Conservation (phyloP, 1,140 invertebrate genomes). For the Apis laboriosa region DNA sequence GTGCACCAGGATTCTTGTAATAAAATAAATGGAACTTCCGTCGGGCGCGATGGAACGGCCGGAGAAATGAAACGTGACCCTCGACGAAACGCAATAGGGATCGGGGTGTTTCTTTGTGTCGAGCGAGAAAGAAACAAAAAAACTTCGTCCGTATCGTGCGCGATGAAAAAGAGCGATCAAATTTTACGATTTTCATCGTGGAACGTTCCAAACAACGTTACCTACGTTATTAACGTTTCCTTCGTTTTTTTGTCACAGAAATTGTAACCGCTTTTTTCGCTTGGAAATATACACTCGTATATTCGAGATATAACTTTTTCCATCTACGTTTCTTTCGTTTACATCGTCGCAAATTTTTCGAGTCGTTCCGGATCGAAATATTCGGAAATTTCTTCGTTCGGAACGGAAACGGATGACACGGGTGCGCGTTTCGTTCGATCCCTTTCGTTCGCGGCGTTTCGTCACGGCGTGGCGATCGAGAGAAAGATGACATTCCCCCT, state of each 20-base stretch:
- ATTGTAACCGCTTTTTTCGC: too few relatives aligned
- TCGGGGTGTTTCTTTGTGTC: conserved; percentile 17
- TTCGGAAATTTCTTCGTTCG: too few relatives aligned
- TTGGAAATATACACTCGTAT: too few relatives aligned
- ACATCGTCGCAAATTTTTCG: too few relatives aligned
- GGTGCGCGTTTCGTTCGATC: too few relatives aligned
- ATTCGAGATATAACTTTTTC: too few relatives aligned
- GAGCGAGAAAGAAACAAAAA: neutral
- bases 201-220: neutral
- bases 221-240: too few relatives aligned
- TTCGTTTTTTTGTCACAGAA: neutral
- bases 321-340: too few relatives aligned
- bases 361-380: too few relatives aligned
- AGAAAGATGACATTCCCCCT: conserved; percentile 13
- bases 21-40: conserved; percentile 47
- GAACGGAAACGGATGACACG: too few relatives aligned
- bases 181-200: neutral
- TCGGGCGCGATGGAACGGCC: neutral
- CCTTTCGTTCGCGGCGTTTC: neutral
- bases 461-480: conserved; percentile 23
- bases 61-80: conserved; percentile 35
- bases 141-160: neutral
- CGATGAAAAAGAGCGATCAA: neutral
- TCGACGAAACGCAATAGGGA: conserved; percentile 1
- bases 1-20: conserved; percentile 25